Evolutionary conservation across 2,888 invertebrate genomes (phyloP).

Genomic region (Polylopha cassiicola): DNA sequence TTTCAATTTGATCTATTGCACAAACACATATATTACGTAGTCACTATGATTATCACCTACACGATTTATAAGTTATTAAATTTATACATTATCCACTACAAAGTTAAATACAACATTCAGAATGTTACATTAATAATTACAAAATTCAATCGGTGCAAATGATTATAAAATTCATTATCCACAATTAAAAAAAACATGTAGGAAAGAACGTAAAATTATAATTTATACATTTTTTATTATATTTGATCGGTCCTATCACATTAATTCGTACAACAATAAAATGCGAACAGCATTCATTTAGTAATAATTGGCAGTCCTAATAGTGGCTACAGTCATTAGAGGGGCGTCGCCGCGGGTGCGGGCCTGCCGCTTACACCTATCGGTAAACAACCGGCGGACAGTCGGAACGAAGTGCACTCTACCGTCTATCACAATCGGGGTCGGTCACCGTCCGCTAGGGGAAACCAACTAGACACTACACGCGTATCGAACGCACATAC

Average conservation of each 20-base stretch:
- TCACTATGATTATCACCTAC: slow-evolving; percentile 65
- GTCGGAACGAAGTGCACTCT: slow-evolving; percentile 7
- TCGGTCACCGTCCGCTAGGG: slow-evolving; percentile 7
- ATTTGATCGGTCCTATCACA: slow-evolving; percentile 62
- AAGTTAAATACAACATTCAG: slow-evolving; percentile 74
- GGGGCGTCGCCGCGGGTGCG: slow-evolving; percentile 8
- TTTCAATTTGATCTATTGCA: slow-evolving; percentile 64
- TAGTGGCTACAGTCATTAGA: slow-evolving; percentile 48
- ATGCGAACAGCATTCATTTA: slow-evolving; percentile 57
- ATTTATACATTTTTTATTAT: slow-evolving; percentile 48
- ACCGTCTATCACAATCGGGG: slow-evolving; percentile 21
- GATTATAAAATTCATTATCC: slow-evolving; percentile 62
- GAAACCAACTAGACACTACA: slow-evolving; percentile 12
- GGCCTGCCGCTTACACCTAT: background rate
- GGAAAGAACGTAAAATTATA: slow-evolving; percentile 50
- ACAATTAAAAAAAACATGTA: slow-evolving; percentile 48
- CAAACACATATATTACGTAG: slow-evolving; percentile 58
- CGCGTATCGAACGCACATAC: background rate
- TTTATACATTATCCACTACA: slow-evolving; percentile 71
- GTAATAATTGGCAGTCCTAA: slow-evolving; percentile 69
- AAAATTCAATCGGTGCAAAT: slow-evolving; percentile 71
- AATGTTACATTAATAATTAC: slow-evolving; percentile 72
- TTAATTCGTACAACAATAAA: slow-evolving; percentile 63
- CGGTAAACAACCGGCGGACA: background rate
- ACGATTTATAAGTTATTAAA: slow-evolving; percentile 63